A percentile compares a stretch with the other conserved stretches of the same genome.
Conservation (phyloP, 2,113 vertebrate species). For the Serilophus lunatus region DNA sequence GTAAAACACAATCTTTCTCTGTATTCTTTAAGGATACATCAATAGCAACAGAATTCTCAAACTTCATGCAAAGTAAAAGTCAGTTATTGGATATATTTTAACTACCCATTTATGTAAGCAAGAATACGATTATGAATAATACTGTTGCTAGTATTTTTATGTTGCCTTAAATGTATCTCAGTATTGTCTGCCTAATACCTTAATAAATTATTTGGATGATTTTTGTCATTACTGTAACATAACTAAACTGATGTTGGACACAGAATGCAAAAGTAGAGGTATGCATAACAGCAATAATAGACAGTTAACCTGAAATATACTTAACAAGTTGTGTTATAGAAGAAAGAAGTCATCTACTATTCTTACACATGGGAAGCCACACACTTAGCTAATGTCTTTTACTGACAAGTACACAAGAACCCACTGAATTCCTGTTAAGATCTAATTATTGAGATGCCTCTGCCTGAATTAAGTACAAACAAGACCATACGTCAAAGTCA, state of each 20-base stretch:
- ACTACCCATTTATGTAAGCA: not conserved
- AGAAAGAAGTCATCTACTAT: not conserved
- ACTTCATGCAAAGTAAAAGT: not conserved
- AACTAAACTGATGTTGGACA: not conserved
- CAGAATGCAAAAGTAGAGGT: not conserved
- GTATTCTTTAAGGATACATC: not conserved
- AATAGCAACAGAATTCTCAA: not conserved
- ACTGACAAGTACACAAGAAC: not conserved
- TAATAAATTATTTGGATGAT: not conserved
- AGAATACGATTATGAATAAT: not conserved
- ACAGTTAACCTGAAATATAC: not conserved
- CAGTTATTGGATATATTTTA: not conserved
- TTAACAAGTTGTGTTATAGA: not conserved
- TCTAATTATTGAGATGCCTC: not conserved
- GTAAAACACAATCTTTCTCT: not conserved
- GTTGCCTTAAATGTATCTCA: not conserved
- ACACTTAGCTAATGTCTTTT: not conserved
- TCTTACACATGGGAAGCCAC: not conserved
- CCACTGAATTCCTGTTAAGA: not conserved
- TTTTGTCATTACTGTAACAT: not conserved
- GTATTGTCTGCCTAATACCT: not conserved
- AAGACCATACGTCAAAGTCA: not conserved
- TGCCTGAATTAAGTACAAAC: not conserved
- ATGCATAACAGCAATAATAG: not conserved
- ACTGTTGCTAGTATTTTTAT: not conserved